Evolutionary conservation across 2,888 invertebrate species (phyloP), one percentile per base, ranked within the genome.

Genomic region (Axea sp.): DNA sequence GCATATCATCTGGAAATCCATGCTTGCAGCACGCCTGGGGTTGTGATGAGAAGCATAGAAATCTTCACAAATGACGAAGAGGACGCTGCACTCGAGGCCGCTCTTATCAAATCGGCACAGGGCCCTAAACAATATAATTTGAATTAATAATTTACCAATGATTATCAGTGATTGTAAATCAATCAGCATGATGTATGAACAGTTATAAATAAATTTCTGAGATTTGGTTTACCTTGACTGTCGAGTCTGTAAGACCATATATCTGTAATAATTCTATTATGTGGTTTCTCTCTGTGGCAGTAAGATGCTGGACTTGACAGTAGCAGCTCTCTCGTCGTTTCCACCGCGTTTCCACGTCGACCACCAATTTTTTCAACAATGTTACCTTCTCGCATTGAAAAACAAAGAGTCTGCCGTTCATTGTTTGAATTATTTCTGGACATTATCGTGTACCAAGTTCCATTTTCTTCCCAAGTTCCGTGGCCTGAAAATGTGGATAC

Each of bases 391-490:
- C 82, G 82, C 85, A 87, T 85, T 6, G 87, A 82, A 62, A 87
- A 84, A 75, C 87, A 87, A 75, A 82, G 80, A 5, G 84, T 86
- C 73, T 83, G 80, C 15, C 78, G 80, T 12, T 74, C 73, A 17
- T 77, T 82, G 19, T 55, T 72, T 17, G 83, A 81, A 14, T 77
- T 75, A 51, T 80, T 83, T 62, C 79, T 82, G 2, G 92, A 92
- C n/a, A 93, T 92, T 73, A 94, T 91, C 78, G 93, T 90, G 86
- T 90, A 93, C 76, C 92, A 91, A 5, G 90, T 89, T 14, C 89
- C 89, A 35, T 91, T 90, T 74, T 92, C 92, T 76, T 90, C 88
- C 94, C 94, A 94, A 83, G 91, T 91, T 41, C 93, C 94, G 84
- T 93, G 92, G 84, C 94, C 94, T 0, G 91, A 91, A 87, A 92